Conservation (phyloP, 2,113 vertebrate genomes). For the Cranoglanis bouderius region DNA sequence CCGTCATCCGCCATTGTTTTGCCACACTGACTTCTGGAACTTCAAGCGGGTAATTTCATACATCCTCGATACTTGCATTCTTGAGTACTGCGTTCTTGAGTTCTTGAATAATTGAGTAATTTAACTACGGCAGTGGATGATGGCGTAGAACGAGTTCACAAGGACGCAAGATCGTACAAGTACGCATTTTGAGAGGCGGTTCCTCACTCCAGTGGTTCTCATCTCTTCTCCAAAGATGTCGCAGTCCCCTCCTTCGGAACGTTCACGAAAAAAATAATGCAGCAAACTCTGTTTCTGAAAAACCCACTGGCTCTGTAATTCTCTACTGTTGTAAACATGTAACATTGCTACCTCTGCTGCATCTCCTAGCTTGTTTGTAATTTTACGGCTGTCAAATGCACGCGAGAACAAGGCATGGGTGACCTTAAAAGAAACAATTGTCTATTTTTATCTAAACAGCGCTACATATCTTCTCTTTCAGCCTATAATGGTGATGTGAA, state of each 20-base stretch:
- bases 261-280: neutral
- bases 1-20: too few species aligned
- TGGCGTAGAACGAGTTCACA: too few species aligned
- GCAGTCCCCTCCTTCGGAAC: neutral
- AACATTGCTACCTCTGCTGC: neutral
- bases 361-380: neutral
- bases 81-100: too few species aligned
- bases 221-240: neutral
- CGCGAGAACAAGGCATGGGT: neutral
- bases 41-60: too few species aligned
- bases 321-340: neutral
- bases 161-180: too few species aligned
- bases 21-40: too few species aligned
- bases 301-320: neutral
- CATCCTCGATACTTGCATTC: too few species aligned
- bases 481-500: neutral
- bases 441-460: neutral
- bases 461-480: neutral
- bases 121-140: too few species aligned
- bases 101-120: too few species aligned
- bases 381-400: neutral
- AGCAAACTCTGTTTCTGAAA: neutral
- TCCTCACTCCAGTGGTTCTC: neutral
- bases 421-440: neutral
- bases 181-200: too few species aligned